Evolutionary conservation across 1,140 invertebrate genomes (phyloP), one percentile per base, ranked within the genome.

Genomic region (Pseudomyrmex dendroicus): DNA sequence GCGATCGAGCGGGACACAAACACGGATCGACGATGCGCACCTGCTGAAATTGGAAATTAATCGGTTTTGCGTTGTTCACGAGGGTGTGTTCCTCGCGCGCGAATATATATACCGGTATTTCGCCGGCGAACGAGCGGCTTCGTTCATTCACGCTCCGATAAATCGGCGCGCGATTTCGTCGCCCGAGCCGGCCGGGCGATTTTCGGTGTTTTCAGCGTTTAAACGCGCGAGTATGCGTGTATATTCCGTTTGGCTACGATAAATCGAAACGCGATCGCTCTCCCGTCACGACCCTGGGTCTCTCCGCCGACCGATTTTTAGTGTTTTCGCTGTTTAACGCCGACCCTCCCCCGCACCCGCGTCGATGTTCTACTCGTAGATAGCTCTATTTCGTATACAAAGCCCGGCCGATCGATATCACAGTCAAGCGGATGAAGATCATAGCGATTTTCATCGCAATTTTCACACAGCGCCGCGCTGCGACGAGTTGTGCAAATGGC

Each of bases 41-140:
- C 67, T 48, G 54, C 46, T 57, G n/a, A 74, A 73, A 80, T 54
- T 22, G 74, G 68, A 61, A 70, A 86, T 86, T 86, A 86, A 84
- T 87, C 68, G 86, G 85, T 72, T 84, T 70, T 59, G 25, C 68
- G 48, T 87, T 87, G 82, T 84, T 68, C 73, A 25, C 67, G 59
- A 25, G 57, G 46, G 44, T 72, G 76, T 72, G 66, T 50, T 20
- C 44, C 57, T 44, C 64, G 72, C 72, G 48, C 35, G 66, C 62
- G 63, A 35, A 50, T 54, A 46, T 82, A 25, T 22, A 56, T 35
- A 35, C 59, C 50, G 46, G 12, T 20, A 83, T 70, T 86, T 63
- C 82, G 80, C 35, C 25, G 64, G 63, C 64, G 48, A 73, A 48
- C 59, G 44, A 61, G 57, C 48, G 57, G 66, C 67, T 70, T 67